A percentile compares a stretch with the other conserved stretches of the same genome.
Conservation (phyloP, 1,140 invertebrate genomes). For the Drosophila varians region DNA sequence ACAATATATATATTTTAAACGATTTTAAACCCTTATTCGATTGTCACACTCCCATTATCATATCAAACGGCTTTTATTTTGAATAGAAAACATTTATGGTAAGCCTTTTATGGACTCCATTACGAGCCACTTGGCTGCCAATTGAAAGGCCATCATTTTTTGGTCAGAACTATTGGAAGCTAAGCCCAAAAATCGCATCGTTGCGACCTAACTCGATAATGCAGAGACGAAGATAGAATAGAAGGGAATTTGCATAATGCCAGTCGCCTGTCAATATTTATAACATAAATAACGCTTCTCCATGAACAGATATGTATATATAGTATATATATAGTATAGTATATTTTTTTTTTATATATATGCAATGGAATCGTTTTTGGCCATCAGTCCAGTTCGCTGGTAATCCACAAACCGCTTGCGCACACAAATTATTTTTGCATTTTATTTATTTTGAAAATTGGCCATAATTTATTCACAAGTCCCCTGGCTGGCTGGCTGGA, state of each 20-base stretch:
- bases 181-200: neutral
- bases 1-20: too few relatives aligned
- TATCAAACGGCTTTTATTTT: neutral
- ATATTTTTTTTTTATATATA: too few relatives aligned
- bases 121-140: neutral
- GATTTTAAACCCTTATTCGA: too few relatives aligned
- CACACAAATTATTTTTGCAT: constrained; percentile 77
- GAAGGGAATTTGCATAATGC: constrained; percentile 32
- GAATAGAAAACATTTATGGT: neutral
- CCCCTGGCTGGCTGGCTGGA: constrained; percentile 5
- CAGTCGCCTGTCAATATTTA: constrained; percentile 66
- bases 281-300: constrained; percentile 62
- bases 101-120: neutral
- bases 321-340: neutral
- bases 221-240: constrained; percentile 20
- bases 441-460: constrained; percentile 81
- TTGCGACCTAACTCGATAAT: constrained; percentile 31
- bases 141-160: neutral
- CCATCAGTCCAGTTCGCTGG: neutral
- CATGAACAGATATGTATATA: constrained; percentile 23
- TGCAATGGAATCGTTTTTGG: neutral
- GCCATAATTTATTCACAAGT: constrained; percentile 78
- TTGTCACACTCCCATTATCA: too few relatives aligned
- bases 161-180: neutral
- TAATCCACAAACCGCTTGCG: constrained; percentile 58